Evolutionary conservation across 2,888 invertebrate species (phyloP).

Genomic region (Drosophila engyochracea): DNA sequence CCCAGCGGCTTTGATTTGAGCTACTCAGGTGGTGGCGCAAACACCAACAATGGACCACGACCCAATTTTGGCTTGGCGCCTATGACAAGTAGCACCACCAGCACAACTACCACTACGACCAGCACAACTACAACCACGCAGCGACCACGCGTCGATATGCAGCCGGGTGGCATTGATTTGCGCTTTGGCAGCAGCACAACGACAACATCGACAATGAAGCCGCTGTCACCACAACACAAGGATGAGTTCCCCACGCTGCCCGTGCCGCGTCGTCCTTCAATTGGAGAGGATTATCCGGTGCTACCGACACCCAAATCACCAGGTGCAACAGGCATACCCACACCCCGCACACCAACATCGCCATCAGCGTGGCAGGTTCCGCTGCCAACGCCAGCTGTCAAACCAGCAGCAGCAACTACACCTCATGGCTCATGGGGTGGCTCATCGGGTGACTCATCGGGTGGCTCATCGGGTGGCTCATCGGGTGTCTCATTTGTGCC

Average conservation of each 20-base stretch:
- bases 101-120: slow-evolving; percentile 35
- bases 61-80: slow-evolving; percentile 73
- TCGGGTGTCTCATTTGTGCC: slow-evolving; percentile 80
- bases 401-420: slow-evolving; percentile 15
- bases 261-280: slow-evolving; percentile 59
- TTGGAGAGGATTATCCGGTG: slow-evolving; percentile 80
- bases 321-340: slow-evolving; percentile 29
- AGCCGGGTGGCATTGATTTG: slow-evolving; percentile 59
- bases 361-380: slow-evolving; percentile 71
- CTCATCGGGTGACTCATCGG: not conserved
- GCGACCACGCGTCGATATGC: slow-evolving; percentile 35
- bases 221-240: slow-evolving; percentile 43
- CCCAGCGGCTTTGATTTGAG: slow-evolving; percentile 83
- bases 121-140: slow-evolving; percentile 55
- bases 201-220: slow-evolving; percentile 62
- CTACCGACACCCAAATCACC: slow-evolving; percentile 76
- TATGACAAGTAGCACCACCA: slow-evolving; percentile 54
- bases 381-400: slow-evolving; percentile 60
- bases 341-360: slow-evolving; percentile 45
- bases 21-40: slow-evolving; percentile 69
- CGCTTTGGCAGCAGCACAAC: slow-evolving; percentile 55
- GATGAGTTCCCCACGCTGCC: slow-evolving; percentile 82
- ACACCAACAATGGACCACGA: slow-evolving; percentile 42
- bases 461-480: slow-evolving; percentile 8
- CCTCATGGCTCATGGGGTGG: slow-evolving; percentile 9